Evolutionary conservation across 2,113 vertebrate genomes (phyloP).

Genomic region (Arenaria interpres): DNA sequence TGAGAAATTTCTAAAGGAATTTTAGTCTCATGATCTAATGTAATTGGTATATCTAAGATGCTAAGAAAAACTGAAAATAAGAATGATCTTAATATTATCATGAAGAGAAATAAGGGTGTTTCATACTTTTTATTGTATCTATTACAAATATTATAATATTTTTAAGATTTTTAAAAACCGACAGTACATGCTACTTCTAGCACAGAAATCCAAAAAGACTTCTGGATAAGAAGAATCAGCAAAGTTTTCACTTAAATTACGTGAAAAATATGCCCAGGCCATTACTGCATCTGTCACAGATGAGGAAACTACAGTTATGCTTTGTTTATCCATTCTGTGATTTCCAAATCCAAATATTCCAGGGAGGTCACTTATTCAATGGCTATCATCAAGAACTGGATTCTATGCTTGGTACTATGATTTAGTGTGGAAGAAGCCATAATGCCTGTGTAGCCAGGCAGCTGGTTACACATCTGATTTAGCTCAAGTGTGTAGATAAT

Average conservation of each 20-base stretch:
- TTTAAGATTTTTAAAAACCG: neutral
- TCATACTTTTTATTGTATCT: neutral
- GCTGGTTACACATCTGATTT: neutral
- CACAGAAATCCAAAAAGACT: neutral
- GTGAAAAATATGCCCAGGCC: neutral
- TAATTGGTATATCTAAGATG: neutral
- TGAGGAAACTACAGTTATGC: neutral
- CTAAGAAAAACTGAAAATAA: neutral
- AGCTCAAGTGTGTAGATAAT: neutral
- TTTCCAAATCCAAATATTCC: neutral
- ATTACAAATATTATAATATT: neutral
- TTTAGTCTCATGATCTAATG: neutral
- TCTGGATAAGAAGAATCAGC: neutral
- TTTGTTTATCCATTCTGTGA: neutral
- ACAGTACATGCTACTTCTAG: neutral
- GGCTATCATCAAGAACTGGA: neutral
- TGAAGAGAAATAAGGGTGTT: neutral
- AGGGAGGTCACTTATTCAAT: slow-evolving; percentile 31
- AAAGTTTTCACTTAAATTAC: neutral
- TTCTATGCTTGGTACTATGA: neutral
- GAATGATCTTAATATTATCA: neutral
- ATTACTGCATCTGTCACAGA: neutral
- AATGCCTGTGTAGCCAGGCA: neutral
- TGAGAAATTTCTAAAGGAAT: neutral
- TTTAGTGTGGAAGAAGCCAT: neutral